These are phyloP conservation scores for Psilopsiagon aurifrons DNA, from an alignment of 2,113 vertebrate species.

Conservation along the genomic window DNA sequence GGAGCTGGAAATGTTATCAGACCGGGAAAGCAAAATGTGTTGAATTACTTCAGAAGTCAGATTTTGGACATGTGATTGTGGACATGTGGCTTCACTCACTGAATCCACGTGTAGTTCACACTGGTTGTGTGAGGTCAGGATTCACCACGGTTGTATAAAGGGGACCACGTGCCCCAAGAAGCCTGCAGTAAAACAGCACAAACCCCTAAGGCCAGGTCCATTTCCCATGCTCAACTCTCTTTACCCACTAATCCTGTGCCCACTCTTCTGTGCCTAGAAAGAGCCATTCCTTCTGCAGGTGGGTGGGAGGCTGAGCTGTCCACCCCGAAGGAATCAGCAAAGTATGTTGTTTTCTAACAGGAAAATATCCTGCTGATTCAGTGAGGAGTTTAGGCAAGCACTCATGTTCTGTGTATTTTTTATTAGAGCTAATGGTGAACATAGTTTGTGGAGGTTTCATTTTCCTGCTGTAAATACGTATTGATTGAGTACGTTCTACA, in stretches of 20 bases:
- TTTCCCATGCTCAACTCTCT: rapidly evolving
- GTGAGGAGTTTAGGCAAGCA: neutral
- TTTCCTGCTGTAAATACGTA: neutral
- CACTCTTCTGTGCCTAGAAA: neutral
- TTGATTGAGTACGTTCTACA: neutral
- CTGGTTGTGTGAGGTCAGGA: neutral
- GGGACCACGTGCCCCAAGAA: neutral
- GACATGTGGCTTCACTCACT: constrained; percentile 2
- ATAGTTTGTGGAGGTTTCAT: neutral
- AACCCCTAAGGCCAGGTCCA: neutral
- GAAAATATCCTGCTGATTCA: neutral
- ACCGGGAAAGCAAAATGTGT: neutral
- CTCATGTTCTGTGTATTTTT: neutral
- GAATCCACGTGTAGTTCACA: neutral
- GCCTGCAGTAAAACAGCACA: neutral
- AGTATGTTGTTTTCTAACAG: neutral
- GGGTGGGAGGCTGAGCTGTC: neutral
- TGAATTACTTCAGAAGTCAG: constrained; percentile 28
- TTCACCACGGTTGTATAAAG: neutral
- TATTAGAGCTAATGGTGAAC: neutral
- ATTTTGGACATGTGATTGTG: constrained; percentile 13
- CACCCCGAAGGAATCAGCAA: neutral
- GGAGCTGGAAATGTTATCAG: constrained; percentile 59
- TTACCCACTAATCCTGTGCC: neutral
- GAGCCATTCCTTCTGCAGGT: neutral